Base-by-base conservation (phyloP, 2,888 invertebrate species). In the Glomeris marginata region DNA sequence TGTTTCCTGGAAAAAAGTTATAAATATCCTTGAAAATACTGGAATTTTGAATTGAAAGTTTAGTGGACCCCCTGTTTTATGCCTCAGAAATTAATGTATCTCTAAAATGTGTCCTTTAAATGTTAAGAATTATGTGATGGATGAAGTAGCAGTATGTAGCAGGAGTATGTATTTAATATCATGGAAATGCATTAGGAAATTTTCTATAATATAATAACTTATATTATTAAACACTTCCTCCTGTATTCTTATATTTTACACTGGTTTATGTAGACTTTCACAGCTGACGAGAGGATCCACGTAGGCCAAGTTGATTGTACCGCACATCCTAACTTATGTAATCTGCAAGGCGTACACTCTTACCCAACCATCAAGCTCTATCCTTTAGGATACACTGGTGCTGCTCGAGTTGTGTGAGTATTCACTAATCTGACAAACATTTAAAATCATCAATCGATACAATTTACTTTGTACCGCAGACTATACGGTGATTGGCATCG, bases 361-460 rank as follows among this genome's bases (percentile, higher is more conserved):
- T 83, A 81, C 65, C 83, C 83, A 1, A 76, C 76, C 2, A 75
- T 83, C 51, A 68, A 79, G 47, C 63, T 82, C 21, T 83, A 79
- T 66, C 79, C 80, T 2, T 15, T 13, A 8, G 45, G 45, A 45
- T n/a, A 15, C 13, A 15, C 21, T 10, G 21, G 21, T 15, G 3
- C 21, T n/a, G 5, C 43, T n/a, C 20, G 20, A n/a, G 15, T 18
- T 8, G 43, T 42, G 43, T 42, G 13, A 16, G 43, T 18, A 8
- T 20, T 2, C 15, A 33, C 13, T 45, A 8, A n/a, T n/a, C n/a
- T n/a, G n/a, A n/a, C n/a, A n/a, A n/a, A n/a, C n/a, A n/a, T n/a
- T n/a, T n/a, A n/a, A 65, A 68, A 73, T 70, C 52, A 16, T 50
- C 45, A 38, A 20, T 51, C 4, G 55, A 57, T 34, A 59, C 47